A percentile compares a stretch with the other conserved stretches of the same genome.
phyloP scores from a whole-genome alignment of 2,888 invertebrate genomes.

The Blastobasis lacticolella region DNA sequence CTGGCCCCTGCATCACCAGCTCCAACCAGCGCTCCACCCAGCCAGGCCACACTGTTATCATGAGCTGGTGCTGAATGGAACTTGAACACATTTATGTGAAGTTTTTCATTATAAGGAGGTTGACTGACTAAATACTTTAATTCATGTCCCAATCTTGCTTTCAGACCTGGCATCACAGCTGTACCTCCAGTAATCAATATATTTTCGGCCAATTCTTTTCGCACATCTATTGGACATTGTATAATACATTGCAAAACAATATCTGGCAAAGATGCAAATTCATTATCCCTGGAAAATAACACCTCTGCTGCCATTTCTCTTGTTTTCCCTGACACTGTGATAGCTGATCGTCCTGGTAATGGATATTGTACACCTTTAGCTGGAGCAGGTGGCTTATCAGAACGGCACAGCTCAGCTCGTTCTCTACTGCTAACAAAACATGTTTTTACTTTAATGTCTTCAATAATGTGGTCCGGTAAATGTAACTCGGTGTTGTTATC shows the following conservation, averaged over 20 bases:
- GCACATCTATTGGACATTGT: slow-evolving; percentile 88
- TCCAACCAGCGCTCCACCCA: slow-evolving; percentile 79
- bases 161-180: slow-evolving; percentile 87
- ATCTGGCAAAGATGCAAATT: slow-evolving; percentile 81
- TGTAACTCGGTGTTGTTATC: slow-evolving; percentile 58
- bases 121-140: slow-evolving; percentile 78
- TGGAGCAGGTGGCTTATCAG: slow-evolving; percentile 51
- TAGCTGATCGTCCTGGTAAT: slow-evolving; percentile 38
- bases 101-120: slow-evolving; percentile 66
- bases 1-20: slow-evolving; percentile 76
- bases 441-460: slow-evolving; percentile 84
- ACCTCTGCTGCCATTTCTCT: slow-evolving; percentile 90
- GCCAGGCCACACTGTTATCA: slow-evolving; percentile 89
- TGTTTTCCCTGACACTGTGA: slow-evolving; percentile 78
- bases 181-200: slow-evolving; percentile 92
- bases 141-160: slow-evolving; percentile 85
- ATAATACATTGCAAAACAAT: slow-evolving; percentile 88
- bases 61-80: slow-evolving; percentile 85
- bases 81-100: slow-evolving; percentile 67
- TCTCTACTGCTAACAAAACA: slow-evolving; percentile 89
- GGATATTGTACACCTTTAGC: slow-evolving; percentile 79
- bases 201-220: slow-evolving; percentile 85
- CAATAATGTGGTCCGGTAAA: slow-evolving; percentile 75
- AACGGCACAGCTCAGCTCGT: slow-evolving; percentile 75
- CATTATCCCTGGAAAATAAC: slow-evolving; percentile 86